Evolutionary conservation across 2,797 vertebrate genomes (phyloP), one percentile per base, ranked within the genome.

Genomic region (Sphaeramia orbicularis): DNA sequence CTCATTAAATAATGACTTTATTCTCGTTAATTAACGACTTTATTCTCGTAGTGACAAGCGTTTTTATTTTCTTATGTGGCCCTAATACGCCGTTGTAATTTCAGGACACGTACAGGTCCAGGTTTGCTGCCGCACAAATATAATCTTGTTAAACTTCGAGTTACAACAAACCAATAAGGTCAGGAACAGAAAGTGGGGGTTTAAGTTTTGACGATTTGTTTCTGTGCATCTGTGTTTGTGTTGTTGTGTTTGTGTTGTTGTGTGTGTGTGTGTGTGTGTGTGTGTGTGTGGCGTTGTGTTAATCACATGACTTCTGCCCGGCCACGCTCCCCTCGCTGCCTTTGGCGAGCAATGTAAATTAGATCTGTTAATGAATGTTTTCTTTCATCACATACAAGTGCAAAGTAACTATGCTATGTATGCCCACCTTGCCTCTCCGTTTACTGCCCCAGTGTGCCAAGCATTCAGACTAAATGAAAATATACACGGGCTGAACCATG

Each of bases 401-500:
- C 85, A 91, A 92, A 93, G 83, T 86, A 94, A 91, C 84, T 94
- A 95, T 93, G 91, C 92, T 76, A 74, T 93, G 89, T 92, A 94
- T 96, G 96, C 93, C 94, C 95, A 96, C 95, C 94, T 96, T 93
- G 94, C 89, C 94, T 95, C 83, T 95, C 94, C 94, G 93, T 95
- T 96, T 96, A 95, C 90, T 71, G 75, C 91, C 86, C n/a, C 65
- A 92, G 93, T 92, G 94, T 96, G 96, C 96, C 96, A 98, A 95
- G 93, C 94, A 96, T 95, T 94, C 94, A 95, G 95, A 94, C 94
- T 95, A 95, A 97, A 96, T 97, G 95, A 96, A 98, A 99, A 97
- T 95, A 95, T 95, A 97, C 94, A 93, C 95, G 94, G 83, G 80
- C 87, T 74, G 86, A 98, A 94, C 93, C 94, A 96, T 67, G 95